These are phyloP conservation scores for Ceyx cyanopectus DNA, from an alignment of 2,113 vertebrate species.

Conservation along the genomic window DNA sequence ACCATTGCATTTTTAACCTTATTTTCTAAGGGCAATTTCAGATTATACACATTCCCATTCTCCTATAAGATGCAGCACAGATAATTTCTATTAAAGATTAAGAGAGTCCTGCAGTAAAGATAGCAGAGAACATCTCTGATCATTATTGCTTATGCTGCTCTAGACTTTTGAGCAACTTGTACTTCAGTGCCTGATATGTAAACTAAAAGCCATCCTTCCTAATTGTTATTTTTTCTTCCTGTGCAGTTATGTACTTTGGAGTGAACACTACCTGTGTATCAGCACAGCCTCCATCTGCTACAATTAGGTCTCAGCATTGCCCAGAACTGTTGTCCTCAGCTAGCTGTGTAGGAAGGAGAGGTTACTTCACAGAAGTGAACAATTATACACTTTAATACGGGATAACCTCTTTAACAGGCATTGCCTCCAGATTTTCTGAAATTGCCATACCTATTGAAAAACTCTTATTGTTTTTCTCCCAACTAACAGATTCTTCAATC, in stretches of 20 bases:
- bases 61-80: neutral
- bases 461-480: neutral
- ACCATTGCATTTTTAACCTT: neutral
- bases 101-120: neutral
- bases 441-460: neutral
- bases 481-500: neutral
- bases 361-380: neutral
- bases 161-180: neutral
- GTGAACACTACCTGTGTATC: rapidly evolving
- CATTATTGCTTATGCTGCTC: neutral
- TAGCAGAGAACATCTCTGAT: neutral
- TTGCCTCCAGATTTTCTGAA: neutral
- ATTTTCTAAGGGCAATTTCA: neutral
- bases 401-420: neutral
- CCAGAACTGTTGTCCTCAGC: neutral
- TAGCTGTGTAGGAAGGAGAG: neutral
- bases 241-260: neutral
- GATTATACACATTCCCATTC: neutral
- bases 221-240: neutral
- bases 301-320: neutral
- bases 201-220: neutral
- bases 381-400: neutral
- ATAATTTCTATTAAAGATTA: neutral
- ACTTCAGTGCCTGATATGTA: neutral
- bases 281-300: neutral